Evolutionary conservation across 2,888 invertebrate genomes (phyloP).

Genomic region (Drosophila colorata): DNA sequence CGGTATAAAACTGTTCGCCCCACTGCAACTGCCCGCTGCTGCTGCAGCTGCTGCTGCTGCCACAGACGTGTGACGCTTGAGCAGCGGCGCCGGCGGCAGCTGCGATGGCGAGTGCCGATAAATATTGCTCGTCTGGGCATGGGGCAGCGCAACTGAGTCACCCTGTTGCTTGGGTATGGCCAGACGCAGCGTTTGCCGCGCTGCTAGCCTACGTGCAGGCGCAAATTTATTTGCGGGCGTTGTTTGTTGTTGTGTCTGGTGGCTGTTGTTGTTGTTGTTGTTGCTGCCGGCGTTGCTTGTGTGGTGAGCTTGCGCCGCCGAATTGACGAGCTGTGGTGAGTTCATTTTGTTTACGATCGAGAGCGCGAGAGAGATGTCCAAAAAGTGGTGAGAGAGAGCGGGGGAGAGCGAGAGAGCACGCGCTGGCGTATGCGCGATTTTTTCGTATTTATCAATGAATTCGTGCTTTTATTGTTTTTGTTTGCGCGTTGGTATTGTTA

Average conservation of each 20-base stretch:
- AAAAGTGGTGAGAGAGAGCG: slow-evolving; percentile 4
- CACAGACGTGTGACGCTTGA: slow-evolving; percentile 63
- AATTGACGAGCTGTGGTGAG: slow-evolving; percentile 73
- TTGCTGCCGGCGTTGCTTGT: slow-evolving; percentile 26
- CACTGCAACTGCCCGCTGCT: slow-evolving; percentile 9
- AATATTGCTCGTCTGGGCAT: slow-evolving; percentile 35
- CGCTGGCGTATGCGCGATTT: slow-evolving; percentile 40
- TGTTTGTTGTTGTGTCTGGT: slow-evolving; percentile 12
- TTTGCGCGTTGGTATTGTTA: slow-evolving; percentile 29
- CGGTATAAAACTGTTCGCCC: slow-evolving; percentile 53
- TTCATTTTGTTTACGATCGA: slow-evolving; percentile 70
- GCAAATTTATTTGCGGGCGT: slow-evolving; percentile 81
- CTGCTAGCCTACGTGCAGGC: slow-evolving; percentile 85
- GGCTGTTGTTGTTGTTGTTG: slow-evolving; percentile 34
- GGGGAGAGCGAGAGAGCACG: slow-evolving; percentile 11
- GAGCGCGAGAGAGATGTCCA: slow-evolving; percentile 4
- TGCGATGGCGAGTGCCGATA: slow-evolving; percentile 81
- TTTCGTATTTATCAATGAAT: slow-evolving; percentile 63
- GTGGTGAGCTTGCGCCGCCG: slow-evolving; percentile 60
- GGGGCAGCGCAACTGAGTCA: slow-evolving; percentile 60
- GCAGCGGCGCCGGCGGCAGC: slow-evolving; percentile 79
- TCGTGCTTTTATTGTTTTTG: slow-evolving; percentile 36
- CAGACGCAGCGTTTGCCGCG: slow-evolving; percentile 83
- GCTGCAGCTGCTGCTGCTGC: slow-evolving; percentile 4
- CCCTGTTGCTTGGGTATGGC: slow-evolving; percentile 84